Evolutionary conservation across 2,797 vertebrate genomes (phyloP).

Genomic region (Naso thynnoides): DNA sequence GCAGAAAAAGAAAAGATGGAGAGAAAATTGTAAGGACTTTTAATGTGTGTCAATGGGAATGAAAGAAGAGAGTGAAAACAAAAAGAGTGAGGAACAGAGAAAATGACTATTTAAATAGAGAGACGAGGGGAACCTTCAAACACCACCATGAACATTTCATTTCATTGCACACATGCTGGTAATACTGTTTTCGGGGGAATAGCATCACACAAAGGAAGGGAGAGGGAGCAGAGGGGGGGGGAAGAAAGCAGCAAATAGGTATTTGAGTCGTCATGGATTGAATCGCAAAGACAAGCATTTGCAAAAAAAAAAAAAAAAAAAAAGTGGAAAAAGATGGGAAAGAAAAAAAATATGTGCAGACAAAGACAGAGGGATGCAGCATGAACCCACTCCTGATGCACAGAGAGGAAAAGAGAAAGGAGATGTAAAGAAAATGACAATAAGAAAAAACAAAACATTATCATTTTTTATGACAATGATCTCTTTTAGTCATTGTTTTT

Average conservation of each 20-base stretch:
- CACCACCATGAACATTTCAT: slow-evolving; percentile 48
- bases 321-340: neutral
- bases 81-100: slow-evolving; percentile 18
- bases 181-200: slow-evolving; percentile 38
- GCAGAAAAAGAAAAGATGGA: neutral
- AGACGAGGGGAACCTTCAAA: slow-evolving; percentile 33
- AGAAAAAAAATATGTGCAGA: neutral
- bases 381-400: neutral
- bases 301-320: too few relatives aligned
- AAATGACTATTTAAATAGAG: slow-evolving; percentile 46
- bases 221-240: slow-evolving; percentile 1
- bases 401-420: neutral
- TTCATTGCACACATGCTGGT: slow-evolving; percentile 48
- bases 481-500: too few relatives aligned
- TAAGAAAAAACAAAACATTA: neutral
- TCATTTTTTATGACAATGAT: too few relatives aligned
- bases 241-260: slow-evolving; percentile 1
- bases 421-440: neutral
- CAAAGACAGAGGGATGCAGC: neutral
- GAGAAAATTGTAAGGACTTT: neutral
- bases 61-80: slow-evolving; percentile 13
- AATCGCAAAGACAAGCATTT: neutral
- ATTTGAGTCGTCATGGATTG: neutral
- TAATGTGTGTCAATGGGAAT: neutral
- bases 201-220: slow-evolving; percentile 6